Evolutionary conservation across 2,888 invertebrate species (phyloP), one percentile per base, ranked within the genome.

Genomic region (Rhamnusium bicolor): DNA sequence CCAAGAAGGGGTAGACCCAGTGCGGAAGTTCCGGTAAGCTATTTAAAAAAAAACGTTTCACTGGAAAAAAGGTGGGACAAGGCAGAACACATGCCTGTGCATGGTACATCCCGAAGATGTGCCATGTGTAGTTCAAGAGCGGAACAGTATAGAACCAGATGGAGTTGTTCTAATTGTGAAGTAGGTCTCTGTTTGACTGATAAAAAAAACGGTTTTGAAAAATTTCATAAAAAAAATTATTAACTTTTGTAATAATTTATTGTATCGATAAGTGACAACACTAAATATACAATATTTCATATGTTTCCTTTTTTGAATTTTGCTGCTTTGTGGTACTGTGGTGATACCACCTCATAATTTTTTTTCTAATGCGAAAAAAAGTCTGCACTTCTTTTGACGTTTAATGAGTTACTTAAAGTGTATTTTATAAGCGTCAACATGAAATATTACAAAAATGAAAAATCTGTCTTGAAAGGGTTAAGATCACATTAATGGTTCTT

Each of bases 31-130:
- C 29, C 60, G 16, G 2, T 18, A 21, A 47, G 47, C 47, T 21
- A 60, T 58, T 68, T 24, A 60, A 19, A 79, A 60, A 65, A 49
- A 71, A 19, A 72, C 46, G 72, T 76, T 47, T 73, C 80, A 8
- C 32, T 53, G 6, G 76, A 75, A 68, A 71, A 73, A 19, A 27
- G 77, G 60, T 67, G 63, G 21, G 77, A 81, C 51, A 21, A 71
- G 54, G 71, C 73, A 40, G 62, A 66, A 7, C 80, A 82, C 68
- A 73, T 78, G 74, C 79, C 81, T 58, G 46, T 69, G 8, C 66
- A 69, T 21, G 14, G 21, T 16, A 74, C 27, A 7, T 65, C 69
- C 10, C 29, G 66, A 46, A 58, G 72, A 56, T 75, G 69, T 69
- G 72, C 40, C 10, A 7, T 51, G 16, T 74, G 68, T 32, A 74